Evolutionary conservation across 2,797 vertebrate species (phyloP).

Genomic region (Dallia pectoralis): DNA sequence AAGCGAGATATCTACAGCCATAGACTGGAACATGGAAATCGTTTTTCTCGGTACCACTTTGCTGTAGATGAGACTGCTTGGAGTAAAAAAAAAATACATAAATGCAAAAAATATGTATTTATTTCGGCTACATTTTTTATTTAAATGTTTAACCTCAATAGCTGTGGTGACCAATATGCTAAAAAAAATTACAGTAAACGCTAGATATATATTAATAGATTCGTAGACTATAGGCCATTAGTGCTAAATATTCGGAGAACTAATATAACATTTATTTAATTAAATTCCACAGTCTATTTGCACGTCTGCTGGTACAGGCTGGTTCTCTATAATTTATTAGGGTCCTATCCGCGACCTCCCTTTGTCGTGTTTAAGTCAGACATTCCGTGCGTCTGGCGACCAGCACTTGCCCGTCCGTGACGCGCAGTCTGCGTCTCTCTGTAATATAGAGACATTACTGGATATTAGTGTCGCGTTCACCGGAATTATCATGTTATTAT

Average conservation of each 20-base stretch:
- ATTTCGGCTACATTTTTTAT: background rate
- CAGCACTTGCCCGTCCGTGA: constrained; percentile 15
- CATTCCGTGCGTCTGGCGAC: background rate
- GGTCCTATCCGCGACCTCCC: constrained; percentile 3
- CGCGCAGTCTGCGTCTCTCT: constrained; percentile 9
- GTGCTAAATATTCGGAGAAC: background rate
- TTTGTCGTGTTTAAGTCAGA: constrained; percentile 22
- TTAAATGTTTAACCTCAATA: background rate
- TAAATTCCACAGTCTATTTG: background rate
- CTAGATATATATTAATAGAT: background rate
- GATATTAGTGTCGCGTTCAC: background rate
- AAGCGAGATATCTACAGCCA: background rate
- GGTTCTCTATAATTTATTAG: background rate
- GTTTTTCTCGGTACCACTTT: background rate
- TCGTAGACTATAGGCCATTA: background rate
- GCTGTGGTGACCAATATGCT: background rate
- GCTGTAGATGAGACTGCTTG: background rate
- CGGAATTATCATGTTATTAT: background rate
- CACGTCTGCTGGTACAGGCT: background rate
- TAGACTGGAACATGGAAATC: background rate
- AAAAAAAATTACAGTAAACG: background rate
- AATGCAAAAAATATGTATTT: background rate
- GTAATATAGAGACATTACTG: background rate
- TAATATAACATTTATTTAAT: background rate
- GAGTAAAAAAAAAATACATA: background rate